These are phyloP conservation scores for Polypedilum vanderplanki DNA, from an alignment of 1,140 invertebrate genomes.

Conservation along the genomic window DNA sequence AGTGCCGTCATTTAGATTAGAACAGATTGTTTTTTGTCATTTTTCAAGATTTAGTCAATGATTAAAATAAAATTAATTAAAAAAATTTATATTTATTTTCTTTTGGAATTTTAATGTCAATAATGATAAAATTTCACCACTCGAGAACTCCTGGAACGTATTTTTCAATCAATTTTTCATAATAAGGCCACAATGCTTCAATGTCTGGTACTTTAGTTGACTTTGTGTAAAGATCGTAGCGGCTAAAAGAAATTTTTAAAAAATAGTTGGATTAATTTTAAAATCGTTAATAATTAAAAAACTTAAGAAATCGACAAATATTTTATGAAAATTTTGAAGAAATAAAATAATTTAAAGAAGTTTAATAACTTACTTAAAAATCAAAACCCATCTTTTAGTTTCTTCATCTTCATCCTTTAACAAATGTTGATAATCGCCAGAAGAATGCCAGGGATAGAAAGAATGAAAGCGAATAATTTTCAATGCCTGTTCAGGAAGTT, in stretches of 20 bases:
- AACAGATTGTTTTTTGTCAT: conserved; percentile 3
- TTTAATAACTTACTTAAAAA: conserved; percentile 73
- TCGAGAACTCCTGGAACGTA: conserved; percentile 79
- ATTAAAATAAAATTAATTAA: too few relatives aligned
- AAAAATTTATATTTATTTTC: too few relatives aligned
- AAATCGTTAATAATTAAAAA: not conserved
- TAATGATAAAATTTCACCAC: conserved; percentile 46
- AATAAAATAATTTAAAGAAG: not conserved
- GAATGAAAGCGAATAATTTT: conserved; percentile 70
- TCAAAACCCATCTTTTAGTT: conserved; percentile 73
- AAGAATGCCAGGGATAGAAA: conserved; percentile 91
- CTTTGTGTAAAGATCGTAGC: conserved; percentile 94
- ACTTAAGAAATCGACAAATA: not conserved
- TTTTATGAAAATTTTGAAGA: not conserved
- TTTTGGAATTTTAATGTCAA: not conserved
- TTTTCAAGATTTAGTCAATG: not conserved
- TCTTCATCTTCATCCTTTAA: conserved; percentile 64
- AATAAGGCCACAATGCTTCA: conserved; percentile 81
- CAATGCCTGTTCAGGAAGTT: conserved; percentile 59
- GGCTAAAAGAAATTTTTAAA: conserved; percentile 50
- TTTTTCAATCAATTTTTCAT: conserved; percentile 84
- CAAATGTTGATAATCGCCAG: conserved; percentile 76
- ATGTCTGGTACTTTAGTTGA: conserved; percentile 73
- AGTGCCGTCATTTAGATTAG: not conserved
- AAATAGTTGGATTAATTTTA: not conserved